These are phyloP conservation scores for Volucella bombylans DNA, from an alignment of 2,888 invertebrate species.

Conservation along the genomic window DNA sequence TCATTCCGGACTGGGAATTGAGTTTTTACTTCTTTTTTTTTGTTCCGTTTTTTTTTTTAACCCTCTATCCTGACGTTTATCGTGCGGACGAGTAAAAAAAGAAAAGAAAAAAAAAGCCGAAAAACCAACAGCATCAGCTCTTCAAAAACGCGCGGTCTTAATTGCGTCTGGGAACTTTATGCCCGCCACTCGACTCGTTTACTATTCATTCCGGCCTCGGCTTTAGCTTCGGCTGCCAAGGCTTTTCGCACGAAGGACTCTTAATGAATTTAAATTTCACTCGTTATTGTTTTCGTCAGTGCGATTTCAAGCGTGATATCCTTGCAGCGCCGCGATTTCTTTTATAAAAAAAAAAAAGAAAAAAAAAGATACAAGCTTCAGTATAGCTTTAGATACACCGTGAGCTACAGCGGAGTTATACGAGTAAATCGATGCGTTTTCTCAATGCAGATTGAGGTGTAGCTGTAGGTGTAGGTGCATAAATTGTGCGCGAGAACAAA, in stretches of 20 bases:
- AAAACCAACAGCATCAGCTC: slow-evolving; percentile 33
- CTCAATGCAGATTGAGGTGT: too few relatives aligned
- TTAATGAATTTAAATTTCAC: slow-evolving; percentile 60
- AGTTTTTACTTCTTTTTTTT: too few relatives aligned
- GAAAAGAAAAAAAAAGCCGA: not conserved
- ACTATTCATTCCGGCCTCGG: slow-evolving; percentile 29
- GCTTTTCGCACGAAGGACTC: slow-evolving; percentile 36
- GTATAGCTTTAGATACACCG: not conserved
- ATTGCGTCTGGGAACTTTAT: slow-evolving; percentile 44
- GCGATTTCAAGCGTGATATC: slow-evolving; percentile 45
- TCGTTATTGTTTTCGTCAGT: slow-evolving; percentile 50
- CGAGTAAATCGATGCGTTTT: slow-evolving; percentile 28
- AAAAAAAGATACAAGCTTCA: not conserved
- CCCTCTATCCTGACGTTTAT: slow-evolving; percentile 5
- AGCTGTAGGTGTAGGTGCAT: slow-evolving; percentile 12
- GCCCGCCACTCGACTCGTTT: slow-evolving; percentile 11
- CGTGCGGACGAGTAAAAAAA: not conserved
- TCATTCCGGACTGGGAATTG: not conserved
- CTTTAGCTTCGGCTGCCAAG: not conserved
- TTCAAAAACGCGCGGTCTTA: slow-evolving; percentile 22
- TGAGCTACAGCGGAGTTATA: slow-evolving; percentile 27
- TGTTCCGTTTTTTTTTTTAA: not conserved
- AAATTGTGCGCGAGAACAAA: slow-evolving; percentile 3
- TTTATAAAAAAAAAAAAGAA: slow-evolving; percentile 6
- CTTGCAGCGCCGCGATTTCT: slow-evolving; percentile 46